Conservation (phyloP, 23 tunicate species). For the Phallusia fumigata region DNA sequence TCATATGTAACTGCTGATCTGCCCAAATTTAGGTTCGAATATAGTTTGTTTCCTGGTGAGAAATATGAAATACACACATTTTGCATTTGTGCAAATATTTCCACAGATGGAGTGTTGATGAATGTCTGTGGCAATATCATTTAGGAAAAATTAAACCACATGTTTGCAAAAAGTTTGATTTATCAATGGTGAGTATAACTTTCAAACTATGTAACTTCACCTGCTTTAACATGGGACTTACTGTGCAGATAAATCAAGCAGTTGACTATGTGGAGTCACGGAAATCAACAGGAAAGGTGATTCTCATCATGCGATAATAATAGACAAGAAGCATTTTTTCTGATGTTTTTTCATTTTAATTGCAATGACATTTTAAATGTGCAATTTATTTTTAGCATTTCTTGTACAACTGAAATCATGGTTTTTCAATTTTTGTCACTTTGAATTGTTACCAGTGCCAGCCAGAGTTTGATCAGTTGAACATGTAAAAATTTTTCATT, state of each 20-base stretch:
- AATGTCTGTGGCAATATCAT: constrained; percentile 31
- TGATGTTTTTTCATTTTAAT: too few relatives aligned
- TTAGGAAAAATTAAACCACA: constrained; percentile 66
- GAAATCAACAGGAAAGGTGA: constrained; percentile 89
- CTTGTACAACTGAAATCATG: too few relatives aligned
- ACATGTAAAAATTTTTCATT: too few relatives aligned
- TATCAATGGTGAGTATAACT: constrained; percentile 15
- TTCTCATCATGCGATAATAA: constrained; percentile 36
- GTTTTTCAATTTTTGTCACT: too few relatives aligned
- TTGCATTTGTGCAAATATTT: background rate
- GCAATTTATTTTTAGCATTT: too few relatives aligned
- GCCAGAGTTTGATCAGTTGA: too few relatives aligned
- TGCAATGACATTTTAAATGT: too few relatives aligned
- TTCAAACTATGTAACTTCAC: background rate
- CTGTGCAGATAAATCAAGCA: constrained; percentile 74
- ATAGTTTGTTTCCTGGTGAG: background rate
- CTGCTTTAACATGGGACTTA: background rate
- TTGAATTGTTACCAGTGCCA: too few relatives aligned
- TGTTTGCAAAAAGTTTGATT: constrained; percentile 51
- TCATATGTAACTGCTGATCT: constrained; percentile 35
- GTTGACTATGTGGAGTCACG: constrained; percentile 58
- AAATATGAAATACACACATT: background rate
- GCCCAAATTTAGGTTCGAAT: constrained; percentile 27
- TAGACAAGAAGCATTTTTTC: background rate
- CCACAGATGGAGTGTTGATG: constrained; percentile 49